These are phyloP conservation scores for Chrysotoxum bicinctum DNA, from an alignment of 2,888 invertebrate species.

Conservation along the genomic window DNA sequence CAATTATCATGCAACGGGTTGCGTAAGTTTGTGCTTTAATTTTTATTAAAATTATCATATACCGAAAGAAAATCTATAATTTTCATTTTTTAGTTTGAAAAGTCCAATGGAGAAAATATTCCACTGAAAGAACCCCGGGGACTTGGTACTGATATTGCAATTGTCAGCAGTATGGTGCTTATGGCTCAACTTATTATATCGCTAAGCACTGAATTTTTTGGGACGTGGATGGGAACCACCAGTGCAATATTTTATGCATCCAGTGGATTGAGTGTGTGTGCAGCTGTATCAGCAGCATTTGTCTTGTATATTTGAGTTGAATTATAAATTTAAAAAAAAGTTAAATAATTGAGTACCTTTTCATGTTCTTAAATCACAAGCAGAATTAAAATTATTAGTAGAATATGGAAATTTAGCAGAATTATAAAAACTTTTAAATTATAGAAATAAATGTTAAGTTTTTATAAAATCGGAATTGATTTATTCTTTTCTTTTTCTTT, in stretches of 20 bases:
- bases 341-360: too few species aligned
- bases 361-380: too few species aligned
- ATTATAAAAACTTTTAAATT: too few species aligned
- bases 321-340: too few species aligned
- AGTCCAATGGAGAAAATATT: constrained; percentile 78
- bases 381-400: too few species aligned
- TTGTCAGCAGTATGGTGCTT: constrained; percentile 81
- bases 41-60: background rate
- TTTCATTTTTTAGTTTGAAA: constrained; percentile 79
- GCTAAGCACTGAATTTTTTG: constrained; percentile 79
- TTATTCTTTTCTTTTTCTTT: too few species aligned
- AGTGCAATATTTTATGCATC: constrained; percentile 81
- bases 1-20: constrained; percentile 81
- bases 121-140: constrained; percentile 80
- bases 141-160: constrained; percentile 81
- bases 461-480: too few species aligned
- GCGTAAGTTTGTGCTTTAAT: constrained; percentile 76
- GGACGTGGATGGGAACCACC: constrained; percentile 78
- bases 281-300: constrained; percentile 80
- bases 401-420: too few species aligned
- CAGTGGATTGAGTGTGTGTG: constrained; percentile 78
- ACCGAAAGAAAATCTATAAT: too few species aligned
- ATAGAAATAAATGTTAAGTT: too few species aligned
- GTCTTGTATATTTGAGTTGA: constrained; percentile 79
- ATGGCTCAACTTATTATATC: constrained; percentile 81